phyloP scores from a whole-genome alignment of 2,888 invertebrate genomes.

The Eupithecia centaureata region DNA sequence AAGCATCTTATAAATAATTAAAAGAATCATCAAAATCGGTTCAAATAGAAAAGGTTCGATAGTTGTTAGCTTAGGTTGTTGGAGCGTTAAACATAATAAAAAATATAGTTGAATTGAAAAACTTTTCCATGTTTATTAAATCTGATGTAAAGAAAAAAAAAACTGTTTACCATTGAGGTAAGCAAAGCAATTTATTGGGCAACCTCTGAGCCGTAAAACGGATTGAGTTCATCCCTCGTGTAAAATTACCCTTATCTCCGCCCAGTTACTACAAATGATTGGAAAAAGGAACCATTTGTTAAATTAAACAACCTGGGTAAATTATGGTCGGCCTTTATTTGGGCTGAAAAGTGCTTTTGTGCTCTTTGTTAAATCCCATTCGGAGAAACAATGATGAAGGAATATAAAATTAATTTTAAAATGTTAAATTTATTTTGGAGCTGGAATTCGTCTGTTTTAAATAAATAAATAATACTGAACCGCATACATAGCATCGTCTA shows the following conservation, averaged over 20 bases:
- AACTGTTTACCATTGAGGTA: not conserved
- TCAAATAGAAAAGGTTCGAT: too few species aligned
- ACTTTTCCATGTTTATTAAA: too few species aligned
- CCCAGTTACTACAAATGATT: constrained; percentile 32
- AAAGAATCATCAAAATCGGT: too few species aligned
- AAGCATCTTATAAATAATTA: too few species aligned
- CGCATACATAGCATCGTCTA: too few species aligned
- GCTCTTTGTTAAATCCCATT: constrained; percentile 8
- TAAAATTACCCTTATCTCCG: constrained; percentile 14
- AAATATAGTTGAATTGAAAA: too few species aligned
- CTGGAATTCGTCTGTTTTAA: not conserved
- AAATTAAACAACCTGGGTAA: constrained; percentile 29
- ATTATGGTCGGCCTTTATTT: constrained; percentile 22
- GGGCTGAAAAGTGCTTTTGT: constrained; percentile 15
- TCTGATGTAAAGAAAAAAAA: not conserved
- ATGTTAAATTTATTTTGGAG: not conserved
- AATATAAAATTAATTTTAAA: not conserved
- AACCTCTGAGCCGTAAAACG: not conserved
- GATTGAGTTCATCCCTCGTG: constrained; percentile 4
- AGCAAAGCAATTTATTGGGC: not conserved
- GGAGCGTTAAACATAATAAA: too few species aligned
- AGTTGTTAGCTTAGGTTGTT: too few species aligned
- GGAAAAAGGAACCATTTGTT: constrained; percentile 33
- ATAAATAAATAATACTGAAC: too few species aligned
- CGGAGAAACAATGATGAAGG: constrained; percentile 7